phyloP scores from a whole-genome alignment of 2,888 invertebrate genomes.

The Sarcophaga caerulescens region DNA sequence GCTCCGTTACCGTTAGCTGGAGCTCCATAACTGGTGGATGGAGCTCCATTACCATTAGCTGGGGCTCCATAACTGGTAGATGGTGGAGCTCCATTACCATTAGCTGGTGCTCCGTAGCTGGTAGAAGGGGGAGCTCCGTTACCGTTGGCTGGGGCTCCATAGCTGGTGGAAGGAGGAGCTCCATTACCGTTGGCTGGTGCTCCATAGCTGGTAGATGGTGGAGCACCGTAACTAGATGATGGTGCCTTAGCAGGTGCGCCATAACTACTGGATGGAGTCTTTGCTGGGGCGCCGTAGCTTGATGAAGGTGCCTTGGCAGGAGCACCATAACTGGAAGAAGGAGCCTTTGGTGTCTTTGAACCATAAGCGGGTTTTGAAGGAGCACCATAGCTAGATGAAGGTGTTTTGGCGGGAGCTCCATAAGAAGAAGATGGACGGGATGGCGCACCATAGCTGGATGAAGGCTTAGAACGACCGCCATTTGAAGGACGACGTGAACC shows the following conservation, averaged over 20 bases:
- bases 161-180: conserved; percentile 72
- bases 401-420: conserved; percentile 76
- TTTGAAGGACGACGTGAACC: conserved; percentile 76
- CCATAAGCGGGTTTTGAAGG: conserved; percentile 80
- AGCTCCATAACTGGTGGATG: conserved; percentile 69
- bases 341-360: conserved; percentile 59
- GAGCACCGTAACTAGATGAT: conserved; percentile 69
- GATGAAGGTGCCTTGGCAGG: conserved; percentile 69
- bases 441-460: conserved; percentile 74
- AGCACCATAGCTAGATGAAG: conserved; percentile 81
- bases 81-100: conserved; percentile 65
- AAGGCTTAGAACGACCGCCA: conserved; percentile 77
- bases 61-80: conserved; percentile 70
- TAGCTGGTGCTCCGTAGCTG: conserved; percentile 71
- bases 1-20: conserved; percentile 74
- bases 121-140: conserved; percentile 75
- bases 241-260: conserved; percentile 68
- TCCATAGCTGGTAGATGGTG: conserved; percentile 78
- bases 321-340: conserved; percentile 73
- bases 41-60: not conserved
- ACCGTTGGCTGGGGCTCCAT: conserved; percentile 74
- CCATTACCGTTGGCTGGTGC: conserved; percentile 55
- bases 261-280: conserved; percentile 67
- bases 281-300: conserved; percentile 73
- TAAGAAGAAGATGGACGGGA: conserved; percentile 74